Evolutionary conservation across 2,888 invertebrate species (phyloP), one percentile per base, ranked within the genome.

Genomic region (Microplitis deprimator): DNA sequence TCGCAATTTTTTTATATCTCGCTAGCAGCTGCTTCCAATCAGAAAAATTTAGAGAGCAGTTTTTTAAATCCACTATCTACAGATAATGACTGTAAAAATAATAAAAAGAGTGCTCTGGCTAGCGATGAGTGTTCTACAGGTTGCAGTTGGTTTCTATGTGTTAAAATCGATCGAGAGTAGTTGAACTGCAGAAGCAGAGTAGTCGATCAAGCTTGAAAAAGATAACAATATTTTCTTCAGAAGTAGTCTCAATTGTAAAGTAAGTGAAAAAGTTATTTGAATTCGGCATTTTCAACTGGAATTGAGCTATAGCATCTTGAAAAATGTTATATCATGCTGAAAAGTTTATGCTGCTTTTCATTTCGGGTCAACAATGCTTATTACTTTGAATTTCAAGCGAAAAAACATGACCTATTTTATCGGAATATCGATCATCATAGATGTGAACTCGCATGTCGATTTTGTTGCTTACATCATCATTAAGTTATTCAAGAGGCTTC

Each of bases 191-290:
- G 13, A 13, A 13, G 5, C 10, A 7, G 20, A 62, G 8, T 62
- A 6, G 5, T 16, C n/a, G 20, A 62, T 62, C 20, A 8, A 20
- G 62, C 62, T 20, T 20, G 20, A 62, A 62, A 62, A 16, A 20
- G 62, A 13, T 20, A 20, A 62, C 7, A 17, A 17, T 16, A 8
- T 62, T 62, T 20, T 62, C 62, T 50, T 50, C 50, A 50, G 20
- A 62, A 17, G 62, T 62, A 20, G 5, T 62, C 20, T 62, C 62
- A 20, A n/a, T 62, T 62, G 17, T 62, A 17, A 17, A 82, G 73
- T 68, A 75, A 77, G 40, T 67, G 7, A 71, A 67, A 38, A 73
- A 76, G 73, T 73, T 79, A 80, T 79, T 82, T 80, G 65, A 81
- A 83, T 79, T 76, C 77, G 62, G 29, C 13, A 50, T 74, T 68